A percentile compares a stretch with the other conserved stretches of the same genome.
Conservation (phyloP, 2,888 invertebrate species). For the Philaethria dido region DNA sequence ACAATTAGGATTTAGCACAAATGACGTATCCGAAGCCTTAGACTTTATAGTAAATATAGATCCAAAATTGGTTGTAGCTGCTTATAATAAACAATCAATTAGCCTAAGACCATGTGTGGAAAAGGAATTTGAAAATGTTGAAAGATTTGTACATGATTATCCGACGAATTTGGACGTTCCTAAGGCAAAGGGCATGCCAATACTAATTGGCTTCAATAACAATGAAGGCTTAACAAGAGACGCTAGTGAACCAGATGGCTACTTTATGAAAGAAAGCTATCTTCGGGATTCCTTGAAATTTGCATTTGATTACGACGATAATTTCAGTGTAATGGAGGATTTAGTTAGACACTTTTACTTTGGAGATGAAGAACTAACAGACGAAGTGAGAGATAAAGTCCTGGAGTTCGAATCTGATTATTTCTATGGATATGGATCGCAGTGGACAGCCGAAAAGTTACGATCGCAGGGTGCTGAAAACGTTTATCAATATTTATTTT, state of each 20-base stretch:
- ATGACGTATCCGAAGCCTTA: constrained; percentile 53
- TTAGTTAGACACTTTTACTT: constrained; percentile 57
- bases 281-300: constrained; percentile 38
- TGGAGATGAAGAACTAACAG: constrained; percentile 52
- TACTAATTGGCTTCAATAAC: constrained; percentile 60
- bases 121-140: constrained; percentile 45
- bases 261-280: constrained; percentile 41
- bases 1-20: constrained; percentile 53
- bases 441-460: constrained; percentile 52
- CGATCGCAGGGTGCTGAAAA: constrained; percentile 36
- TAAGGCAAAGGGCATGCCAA: constrained; percentile 53
- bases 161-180: constrained; percentile 52
- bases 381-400: constrained; percentile 46
- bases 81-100: constrained; percentile 47
- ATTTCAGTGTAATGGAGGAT: constrained; percentile 31
- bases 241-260: constrained; percentile 40
- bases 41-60: constrained; percentile 53
- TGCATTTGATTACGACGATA: constrained; percentile 49
- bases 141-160: constrained; percentile 50
- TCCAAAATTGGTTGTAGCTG: constrained; percentile 52
- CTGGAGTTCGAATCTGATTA: constrained; percentile 60
- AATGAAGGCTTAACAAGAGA: constrained; percentile 51
- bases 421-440: constrained; percentile 54
- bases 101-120: constrained; percentile 57
- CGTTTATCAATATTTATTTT: constrained; percentile 63